phyloP scores from a whole-genome alignment of 2,888 invertebrate genomes.

The Craniophora ligustri region DNA sequence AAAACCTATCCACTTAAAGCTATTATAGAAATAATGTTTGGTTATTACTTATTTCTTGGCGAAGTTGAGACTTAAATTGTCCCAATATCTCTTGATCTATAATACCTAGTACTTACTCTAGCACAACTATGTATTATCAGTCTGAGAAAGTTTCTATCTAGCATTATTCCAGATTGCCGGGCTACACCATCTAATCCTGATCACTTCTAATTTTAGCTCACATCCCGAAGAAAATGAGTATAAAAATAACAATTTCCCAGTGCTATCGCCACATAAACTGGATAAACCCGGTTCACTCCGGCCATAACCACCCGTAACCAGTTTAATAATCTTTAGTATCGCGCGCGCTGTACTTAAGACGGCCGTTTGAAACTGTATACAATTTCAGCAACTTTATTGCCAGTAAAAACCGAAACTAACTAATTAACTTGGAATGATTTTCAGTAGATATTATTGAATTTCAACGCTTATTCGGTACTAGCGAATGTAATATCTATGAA shows the following conservation, averaged over 20 bases:
- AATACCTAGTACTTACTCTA: too few species aligned
- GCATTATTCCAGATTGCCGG: background rate
- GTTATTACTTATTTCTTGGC: too few species aligned
- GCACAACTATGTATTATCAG: too few species aligned
- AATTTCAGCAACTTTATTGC: slow-evolving; percentile 32
- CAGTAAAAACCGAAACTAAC: slow-evolving; percentile 19
- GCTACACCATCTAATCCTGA: background rate
- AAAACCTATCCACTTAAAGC: too few species aligned
- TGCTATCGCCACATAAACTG: slow-evolving; percentile 41
- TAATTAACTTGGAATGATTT: background rate
- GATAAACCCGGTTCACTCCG: slow-evolving; percentile 47
- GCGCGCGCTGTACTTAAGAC: slow-evolving; percentile 33
- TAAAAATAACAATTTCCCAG: slow-evolving; percentile 49
- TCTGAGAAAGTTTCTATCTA: too few species aligned
- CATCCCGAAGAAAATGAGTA: slow-evolving; percentile 23
- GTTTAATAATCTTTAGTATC: slow-evolving; percentile 52
- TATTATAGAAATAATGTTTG: too few species aligned
- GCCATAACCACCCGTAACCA: slow-evolving; percentile 45
- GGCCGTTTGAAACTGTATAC: slow-evolving; percentile 34
- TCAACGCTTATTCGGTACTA: too few species aligned
- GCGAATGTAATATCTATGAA: too few species aligned
- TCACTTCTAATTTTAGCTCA: slow-evolving; percentile 23
- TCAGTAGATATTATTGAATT: background rate
- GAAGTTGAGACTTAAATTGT: too few species aligned
- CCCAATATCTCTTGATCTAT: too few species aligned